Conservation (phyloP, 2,888 invertebrate genomes). For the Aspidiotus destructor region DNA sequence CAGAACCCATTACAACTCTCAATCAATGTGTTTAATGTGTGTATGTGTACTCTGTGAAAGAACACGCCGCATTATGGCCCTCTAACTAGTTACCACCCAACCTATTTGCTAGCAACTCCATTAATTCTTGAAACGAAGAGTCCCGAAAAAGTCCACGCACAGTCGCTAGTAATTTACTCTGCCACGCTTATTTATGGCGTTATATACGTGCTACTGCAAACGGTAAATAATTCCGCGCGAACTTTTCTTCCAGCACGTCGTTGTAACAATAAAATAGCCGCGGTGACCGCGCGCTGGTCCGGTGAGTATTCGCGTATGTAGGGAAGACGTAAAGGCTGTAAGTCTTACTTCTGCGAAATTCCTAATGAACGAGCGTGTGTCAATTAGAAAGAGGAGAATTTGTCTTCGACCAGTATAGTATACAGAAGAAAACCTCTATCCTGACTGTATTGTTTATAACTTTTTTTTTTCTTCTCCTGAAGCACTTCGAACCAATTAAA, state of each 20-base stretch:
- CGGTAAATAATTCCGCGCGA: constrained; percentile 4
- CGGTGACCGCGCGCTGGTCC: background rate
- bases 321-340: no score
- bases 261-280: constrained; percentile 2
- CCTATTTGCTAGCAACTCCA: constrained; percentile 30
- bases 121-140: constrained; percentile 31
- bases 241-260: constrained; percentile 2
- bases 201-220: constrained; percentile 13
- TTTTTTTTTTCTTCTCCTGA: no score
- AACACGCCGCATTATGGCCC: constrained; percentile 18
- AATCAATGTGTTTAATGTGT: constrained; percentile 30
- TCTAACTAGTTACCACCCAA: constrained; percentile 27
- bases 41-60: constrained; percentile 14
- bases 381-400: no score
- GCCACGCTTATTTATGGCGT: constrained; percentile 25
- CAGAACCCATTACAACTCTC: constrained; percentile 33
- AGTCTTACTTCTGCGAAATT: no score
- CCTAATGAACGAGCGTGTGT: no score
- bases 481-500: no score
- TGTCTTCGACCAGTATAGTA: no score
- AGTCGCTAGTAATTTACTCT: constrained; percentile 28
- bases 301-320: no score
- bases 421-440: no score
- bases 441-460: no score
- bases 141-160: constrained; percentile 20